A percentile compares a stretch with the other conserved stretches of the same genome.
phyloP scores from a whole-genome alignment of 64 coral and sea anemone genomes.

The Cladopsammia gracilis region DNA sequence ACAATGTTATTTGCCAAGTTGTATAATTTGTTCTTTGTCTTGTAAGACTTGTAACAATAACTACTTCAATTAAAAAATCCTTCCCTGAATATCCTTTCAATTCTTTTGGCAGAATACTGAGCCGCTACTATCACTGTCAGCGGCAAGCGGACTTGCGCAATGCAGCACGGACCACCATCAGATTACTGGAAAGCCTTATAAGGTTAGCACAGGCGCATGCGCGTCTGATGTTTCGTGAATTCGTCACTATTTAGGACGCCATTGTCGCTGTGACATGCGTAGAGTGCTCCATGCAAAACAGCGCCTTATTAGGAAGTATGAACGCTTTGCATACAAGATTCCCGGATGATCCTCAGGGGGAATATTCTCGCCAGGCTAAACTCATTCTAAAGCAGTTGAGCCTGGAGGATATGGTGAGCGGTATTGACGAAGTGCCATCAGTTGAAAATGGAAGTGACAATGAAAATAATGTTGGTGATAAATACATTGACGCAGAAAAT shows the following conservation, averaged over 20 bases:
- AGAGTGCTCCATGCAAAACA: constrained; percentile 97
- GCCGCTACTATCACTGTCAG: constrained; percentile 95
- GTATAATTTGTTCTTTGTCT: too few relatives aligned
- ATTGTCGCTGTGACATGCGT: constrained; percentile 92
- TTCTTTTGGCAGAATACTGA: constrained; percentile 67
- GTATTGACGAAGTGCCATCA: not conserved
- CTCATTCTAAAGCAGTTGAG: constrained; percentile 73
- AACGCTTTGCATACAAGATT: constrained; percentile 94
- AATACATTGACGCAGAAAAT: not conserved
- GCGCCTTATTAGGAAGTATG: constrained; percentile 84
- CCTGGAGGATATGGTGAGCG: constrained; percentile 56
- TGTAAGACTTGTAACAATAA: too few relatives aligned
- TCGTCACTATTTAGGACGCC: constrained; percentile 90
- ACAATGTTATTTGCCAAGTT: too few relatives aligned
- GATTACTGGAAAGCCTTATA: constrained; percentile 93
- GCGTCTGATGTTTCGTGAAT: constrained; percentile 86
- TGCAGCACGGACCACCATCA: constrained; percentile 89
- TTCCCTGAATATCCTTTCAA: not conserved
- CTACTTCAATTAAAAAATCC: too few relatives aligned
- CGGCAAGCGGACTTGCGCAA: constrained; percentile 89
- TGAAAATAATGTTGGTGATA: not conserved
- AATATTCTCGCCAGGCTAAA: constrained; percentile 83
- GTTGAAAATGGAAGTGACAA: too few relatives aligned
- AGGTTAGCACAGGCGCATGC: constrained; percentile 94
- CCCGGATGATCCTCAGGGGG: constrained; percentile 88